Evolutionary conservation across 2,888 invertebrate species (phyloP).

Genomic region (Acheta domesticus): DNA sequence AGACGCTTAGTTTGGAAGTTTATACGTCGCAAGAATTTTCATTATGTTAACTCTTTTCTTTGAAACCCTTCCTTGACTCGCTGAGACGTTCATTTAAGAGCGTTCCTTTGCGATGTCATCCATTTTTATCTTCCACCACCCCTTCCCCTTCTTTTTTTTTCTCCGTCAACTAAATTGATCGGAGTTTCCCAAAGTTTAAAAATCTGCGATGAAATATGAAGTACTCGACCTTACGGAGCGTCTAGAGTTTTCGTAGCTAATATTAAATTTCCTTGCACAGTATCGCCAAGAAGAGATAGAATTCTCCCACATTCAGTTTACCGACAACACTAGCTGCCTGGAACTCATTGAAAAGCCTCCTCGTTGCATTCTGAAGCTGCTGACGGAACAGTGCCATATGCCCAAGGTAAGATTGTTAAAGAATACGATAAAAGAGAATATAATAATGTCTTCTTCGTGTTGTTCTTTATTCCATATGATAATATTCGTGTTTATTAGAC

Average conservation of each 20-base stretch:
- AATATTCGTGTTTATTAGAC: too few species aligned
- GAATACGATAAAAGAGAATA: conserved; percentile 63
- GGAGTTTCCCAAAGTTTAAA: conserved; percentile 20
- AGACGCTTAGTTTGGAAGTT: too few species aligned
- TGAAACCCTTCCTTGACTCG: too few species aligned
- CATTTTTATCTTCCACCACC: too few species aligned
- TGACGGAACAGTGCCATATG: conserved; percentile 91
- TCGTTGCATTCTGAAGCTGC: conserved; percentile 76
- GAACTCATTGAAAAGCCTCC: conserved; percentile 90
- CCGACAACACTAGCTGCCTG: conserved; percentile 85
- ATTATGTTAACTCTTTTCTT: too few species aligned
- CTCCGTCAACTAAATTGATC: neutral
- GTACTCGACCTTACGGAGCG: neutral
- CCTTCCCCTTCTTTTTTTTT: too few species aligned
- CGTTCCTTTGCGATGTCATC: too few species aligned
- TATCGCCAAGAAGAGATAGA: conserved; percentile 85
- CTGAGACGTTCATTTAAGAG: too few species aligned
- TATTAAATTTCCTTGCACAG: conserved; percentile 52
- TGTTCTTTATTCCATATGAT: too few species aligned
- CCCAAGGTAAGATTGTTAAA: conserved; percentile 65
- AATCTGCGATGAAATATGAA: conserved; percentile 18
- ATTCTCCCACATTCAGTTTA: conserved; percentile 85
- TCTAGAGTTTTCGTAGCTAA: conserved; percentile 11
- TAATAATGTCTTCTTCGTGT: too few species aligned
- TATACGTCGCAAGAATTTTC: too few species aligned